Conservation (phyloP, 2,888 invertebrate species). For the Ceraclea dissimilis region DNA sequence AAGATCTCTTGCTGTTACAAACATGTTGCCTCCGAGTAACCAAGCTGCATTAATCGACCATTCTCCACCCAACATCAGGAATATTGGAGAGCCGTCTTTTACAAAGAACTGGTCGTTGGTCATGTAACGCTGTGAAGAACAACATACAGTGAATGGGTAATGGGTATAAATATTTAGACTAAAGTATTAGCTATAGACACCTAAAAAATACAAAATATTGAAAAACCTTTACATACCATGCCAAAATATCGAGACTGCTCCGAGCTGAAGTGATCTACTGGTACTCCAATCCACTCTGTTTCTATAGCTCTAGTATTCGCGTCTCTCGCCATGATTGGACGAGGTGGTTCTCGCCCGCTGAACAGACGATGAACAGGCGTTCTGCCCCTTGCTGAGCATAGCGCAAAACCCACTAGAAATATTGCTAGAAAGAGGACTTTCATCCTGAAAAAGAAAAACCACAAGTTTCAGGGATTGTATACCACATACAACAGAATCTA, state of each 20-base stretch:
- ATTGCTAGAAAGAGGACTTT: no score
- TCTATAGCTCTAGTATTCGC: not conserved
- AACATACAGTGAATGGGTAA: no score
- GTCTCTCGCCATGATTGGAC: not conserved
- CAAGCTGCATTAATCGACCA: slow-evolving; percentile 55
- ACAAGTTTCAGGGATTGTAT: no score
- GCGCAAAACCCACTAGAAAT: no score
- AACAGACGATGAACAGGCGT: not conserved
- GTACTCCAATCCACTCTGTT: not conserved
- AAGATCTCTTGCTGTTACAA: slow-evolving; percentile 50
- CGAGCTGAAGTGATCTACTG: not conserved
- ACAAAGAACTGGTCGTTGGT: slow-evolving; percentile 41
- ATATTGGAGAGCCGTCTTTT: slow-evolving; percentile 46
- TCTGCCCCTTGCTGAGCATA: not conserved
- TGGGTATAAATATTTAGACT: no score
- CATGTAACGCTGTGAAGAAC: slow-evolving; percentile 46
- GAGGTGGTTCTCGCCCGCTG: not conserved
- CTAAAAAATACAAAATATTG: no score
- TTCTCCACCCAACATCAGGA: slow-evolving; percentile 69
- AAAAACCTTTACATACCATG: not conserved
- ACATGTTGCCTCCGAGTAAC: slow-evolving; percentile 53
- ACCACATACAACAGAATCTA: no score
- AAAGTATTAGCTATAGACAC: no score
- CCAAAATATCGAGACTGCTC: not conserved
- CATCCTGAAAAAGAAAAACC: no score